Conservation (phyloP, 2,888 invertebrate species). For the Nomada goodeniana region DNA sequence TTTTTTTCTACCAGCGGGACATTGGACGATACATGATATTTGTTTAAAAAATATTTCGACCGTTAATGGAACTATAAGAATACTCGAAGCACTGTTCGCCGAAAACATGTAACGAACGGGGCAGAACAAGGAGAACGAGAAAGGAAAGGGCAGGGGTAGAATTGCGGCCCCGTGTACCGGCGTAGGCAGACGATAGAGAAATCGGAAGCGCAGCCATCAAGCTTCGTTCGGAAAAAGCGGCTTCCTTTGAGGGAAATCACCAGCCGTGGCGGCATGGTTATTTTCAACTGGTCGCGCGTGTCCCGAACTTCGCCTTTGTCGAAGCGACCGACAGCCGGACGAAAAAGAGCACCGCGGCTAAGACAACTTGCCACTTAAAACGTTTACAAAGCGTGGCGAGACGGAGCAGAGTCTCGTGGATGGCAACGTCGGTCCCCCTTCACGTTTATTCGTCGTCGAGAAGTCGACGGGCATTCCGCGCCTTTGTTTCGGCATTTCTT, state of each 20-base stretch:
- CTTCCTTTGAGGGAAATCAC: conserved; percentile 46
- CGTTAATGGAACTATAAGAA: too few species aligned
- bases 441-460: conserved; percentile 70
- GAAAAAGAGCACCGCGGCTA: conserved; percentile 13
- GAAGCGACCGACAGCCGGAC: conserved; percentile 44
- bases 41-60: too few species aligned
- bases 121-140: neutral
- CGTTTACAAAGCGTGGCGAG: conserved; percentile 68
- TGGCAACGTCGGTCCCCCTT: conserved; percentile 65
- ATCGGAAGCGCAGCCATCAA: conserved; percentile 4
- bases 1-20: too few species aligned
- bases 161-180: conserved; percentile 1
- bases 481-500: conserved; percentile 79
- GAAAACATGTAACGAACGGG: neutral
- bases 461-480: conserved; percentile 70
- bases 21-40: too few species aligned
- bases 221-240: conserved; percentile 34
- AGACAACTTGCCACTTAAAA: conserved; percentile 82
- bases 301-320: conserved; percentile 66
- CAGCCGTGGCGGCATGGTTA: conserved; percentile 41
- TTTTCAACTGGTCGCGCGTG: conserved; percentile 49
- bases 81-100: too few species aligned
- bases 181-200: neutral
- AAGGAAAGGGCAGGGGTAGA: neutral
- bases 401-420: conserved; percentile 57